A percentile compares a stretch with the other conserved stretches of the same genome.
These are phyloP conservation scores for Idris sp. DNA, from an alignment of 1,140 invertebrate species.

Conservation along the genomic window DNA sequence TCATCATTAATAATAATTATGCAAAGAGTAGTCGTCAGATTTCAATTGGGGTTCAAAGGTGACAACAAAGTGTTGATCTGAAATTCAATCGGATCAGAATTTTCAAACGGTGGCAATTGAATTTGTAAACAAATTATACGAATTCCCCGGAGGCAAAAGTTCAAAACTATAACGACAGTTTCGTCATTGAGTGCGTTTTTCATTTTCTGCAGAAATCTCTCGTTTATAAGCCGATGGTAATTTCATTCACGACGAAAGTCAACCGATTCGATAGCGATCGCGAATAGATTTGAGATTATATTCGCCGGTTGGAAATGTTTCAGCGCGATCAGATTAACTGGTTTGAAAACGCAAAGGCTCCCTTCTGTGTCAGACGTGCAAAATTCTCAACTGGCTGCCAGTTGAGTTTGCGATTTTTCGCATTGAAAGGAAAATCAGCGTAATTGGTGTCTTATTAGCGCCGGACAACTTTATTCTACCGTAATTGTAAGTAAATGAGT, in stretches of 20 bases:
- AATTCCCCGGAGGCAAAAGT: slow-evolving; percentile 10
- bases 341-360: slow-evolving; percentile 44
- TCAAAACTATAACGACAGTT: slow-evolving; percentile 49
- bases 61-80: no score
- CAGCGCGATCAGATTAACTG: slow-evolving; percentile 58
- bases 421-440: slow-evolving; percentile 23
- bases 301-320: slow-evolving; percentile 40
- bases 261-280: slow-evolving; percentile 48
- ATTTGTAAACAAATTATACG: slow-evolving; percentile 15
- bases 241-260: slow-evolving; percentile 56
- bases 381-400: slow-evolving; percentile 19
- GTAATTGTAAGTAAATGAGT: slow-evolving; percentile 29
- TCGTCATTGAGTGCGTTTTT: slow-evolving; percentile 33
- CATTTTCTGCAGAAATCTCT: slow-evolving; percentile 37
- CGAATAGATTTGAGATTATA: slow-evolving; percentile 51
- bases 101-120: no score
- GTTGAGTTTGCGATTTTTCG: slow-evolving; percentile 14
- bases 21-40: no score
- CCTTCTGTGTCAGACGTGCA: slow-evolving; percentile 27
- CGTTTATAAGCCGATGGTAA: slow-evolving; percentile 55
- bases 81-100: no score
- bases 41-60: no score
- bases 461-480: slow-evolving; percentile 37
- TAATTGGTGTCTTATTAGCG: slow-evolving; percentile 55
- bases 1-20: no score